These are phyloP conservation scores for Aphis gossypii DNA, from an alignment of 1,140 invertebrate genomes.

Conservation along the genomic window DNA sequence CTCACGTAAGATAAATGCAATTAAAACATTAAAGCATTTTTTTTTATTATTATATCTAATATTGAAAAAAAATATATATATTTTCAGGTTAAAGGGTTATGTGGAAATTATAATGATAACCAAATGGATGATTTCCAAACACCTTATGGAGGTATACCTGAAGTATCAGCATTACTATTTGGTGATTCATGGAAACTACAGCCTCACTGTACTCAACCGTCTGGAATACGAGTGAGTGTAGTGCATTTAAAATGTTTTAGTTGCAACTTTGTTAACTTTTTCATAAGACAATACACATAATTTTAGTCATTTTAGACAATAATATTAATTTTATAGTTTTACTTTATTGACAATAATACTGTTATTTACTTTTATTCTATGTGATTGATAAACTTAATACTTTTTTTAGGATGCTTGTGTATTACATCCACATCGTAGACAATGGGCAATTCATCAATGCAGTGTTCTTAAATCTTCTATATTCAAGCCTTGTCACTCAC, in stretches of 20 bases:
- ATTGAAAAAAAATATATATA: background rate
- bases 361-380: background rate
- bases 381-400: background rate
- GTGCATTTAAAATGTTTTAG: background rate
- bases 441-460: conserved; percentile 81
- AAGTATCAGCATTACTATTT: conserved; percentile 77
- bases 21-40: background rate
- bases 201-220: conserved; percentile 72
- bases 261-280: background rate
- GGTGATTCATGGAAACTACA: conserved; percentile 88
- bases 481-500: conserved; percentile 80
- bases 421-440: conserved; percentile 75
- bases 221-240: conserved; percentile 64
- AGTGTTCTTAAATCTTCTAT: conserved; percentile 73
- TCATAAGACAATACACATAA: background rate
- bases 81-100: conserved; percentile 77
- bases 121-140: conserved; percentile 83
- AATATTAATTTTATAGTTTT: background rate
- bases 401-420: conserved; percentile 73
- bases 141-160: conserved; percentile 75
- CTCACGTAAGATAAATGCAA: conserved; percentile 67
- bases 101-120: conserved; percentile 90
- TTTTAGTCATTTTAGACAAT: background rate
- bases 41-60: background rate
- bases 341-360: background rate